Base-by-base conservation (phyloP, 2,113 vertebrate genomes). In the Mustelus asterias region DNA sequence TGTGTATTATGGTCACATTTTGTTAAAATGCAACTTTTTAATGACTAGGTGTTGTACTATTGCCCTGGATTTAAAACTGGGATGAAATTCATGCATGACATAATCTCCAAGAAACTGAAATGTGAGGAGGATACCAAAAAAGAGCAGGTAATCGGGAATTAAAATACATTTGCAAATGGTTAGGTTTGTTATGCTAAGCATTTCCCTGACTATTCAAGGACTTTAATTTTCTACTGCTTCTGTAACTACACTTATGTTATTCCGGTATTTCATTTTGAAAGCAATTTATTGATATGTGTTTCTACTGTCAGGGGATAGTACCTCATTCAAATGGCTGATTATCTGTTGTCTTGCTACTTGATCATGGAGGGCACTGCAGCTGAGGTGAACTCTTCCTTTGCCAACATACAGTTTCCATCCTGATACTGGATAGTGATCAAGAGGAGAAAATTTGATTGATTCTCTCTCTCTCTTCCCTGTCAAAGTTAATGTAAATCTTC, bases 1-100 rank as follows among this genome's bases (percentile, higher is more conserved):
- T 67, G 22, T n/a, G n/a, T 16, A 10, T n/a, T 22, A 93, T 37
- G 60, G 8, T 93, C 60, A 37, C 16, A 37, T 18, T 93, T 93
- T 65, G 60, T 65, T 65, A 37, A 65, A n/a, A 93, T 65, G 20
- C 33, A 76, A 33, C 72, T 9, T 67, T 94, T 94, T 95, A 70
- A 95, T 16, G 22, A 95, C 1, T 29, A 99, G 99, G 99, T 99
- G 72, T 97, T 99, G 20, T 99, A 99, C 97, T 98, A 99, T 96
- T 99, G 99, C 96, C 99, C 99, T 96, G 98, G 98, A 70, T 99
- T 99, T 97, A 99, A 98, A 97, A 98, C 98, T 96, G 98, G 98
- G 96, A 97, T 99, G 8, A 99, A 99, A 96, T 98, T 98, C 85
- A 97, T 99, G 96, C 98, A 98, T 97, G 97, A 97, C 58, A 97